phyloP scores from a whole-genome alignment of 2,113 vertebrate genomes.

The Canis aureus region DNA sequence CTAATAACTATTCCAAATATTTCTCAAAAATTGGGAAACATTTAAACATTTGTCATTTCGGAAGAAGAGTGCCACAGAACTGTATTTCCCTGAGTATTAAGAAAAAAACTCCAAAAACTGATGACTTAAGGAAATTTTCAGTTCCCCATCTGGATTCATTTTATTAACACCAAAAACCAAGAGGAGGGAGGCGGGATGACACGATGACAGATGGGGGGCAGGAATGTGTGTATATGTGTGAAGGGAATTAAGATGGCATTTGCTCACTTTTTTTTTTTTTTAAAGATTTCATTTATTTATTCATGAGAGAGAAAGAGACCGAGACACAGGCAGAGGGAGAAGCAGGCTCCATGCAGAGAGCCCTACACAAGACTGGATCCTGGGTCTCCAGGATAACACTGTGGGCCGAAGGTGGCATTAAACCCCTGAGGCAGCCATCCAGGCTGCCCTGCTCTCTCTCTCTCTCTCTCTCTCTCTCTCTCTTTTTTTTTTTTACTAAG shows the following conservation, averaged over 20 bases:
- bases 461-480: no score
- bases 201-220: no score
- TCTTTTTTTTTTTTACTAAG: not conserved
- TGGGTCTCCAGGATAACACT: no score
- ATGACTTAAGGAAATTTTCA: not conserved
- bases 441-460: no score
- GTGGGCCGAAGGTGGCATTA: no score
- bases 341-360: no score
- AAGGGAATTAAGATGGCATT: not conserved
- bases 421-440: no score
- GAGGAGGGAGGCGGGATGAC: not conserved
- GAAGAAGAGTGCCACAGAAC: not conserved
- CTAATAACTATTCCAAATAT: not conserved
- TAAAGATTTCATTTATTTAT: not conserved
- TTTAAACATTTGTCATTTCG: slow-evolving; percentile 36
- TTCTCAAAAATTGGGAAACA: not conserved
- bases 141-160: slow-evolving; percentile 41
- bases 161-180: slow-evolving; percentile 11
- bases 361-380: no score
- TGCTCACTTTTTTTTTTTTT: not conserved
- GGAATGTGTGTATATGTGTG: not conserved
- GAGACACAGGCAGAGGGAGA: no score
- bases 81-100: slow-evolving; percentile 7
- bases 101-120: not conserved
- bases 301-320: no score